phyloP scores from a whole-genome alignment of 2,113 vertebrate species.

The Nycticorax nycticorax region DNA sequence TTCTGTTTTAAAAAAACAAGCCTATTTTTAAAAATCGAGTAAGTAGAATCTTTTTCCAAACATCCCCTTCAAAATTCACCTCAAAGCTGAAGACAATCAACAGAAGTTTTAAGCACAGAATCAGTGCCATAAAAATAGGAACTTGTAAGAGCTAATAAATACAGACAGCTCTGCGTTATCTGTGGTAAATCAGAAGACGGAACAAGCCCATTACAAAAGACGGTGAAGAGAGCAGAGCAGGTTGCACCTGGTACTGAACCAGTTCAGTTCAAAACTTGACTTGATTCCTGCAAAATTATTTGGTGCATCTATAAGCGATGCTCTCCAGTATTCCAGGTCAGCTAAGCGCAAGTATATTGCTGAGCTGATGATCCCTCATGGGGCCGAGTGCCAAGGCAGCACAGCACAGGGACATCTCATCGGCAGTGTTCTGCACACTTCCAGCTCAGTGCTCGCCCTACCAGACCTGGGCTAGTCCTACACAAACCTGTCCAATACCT shows the following conservation, averaged over 20 bases:
- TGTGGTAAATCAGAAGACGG: neutral
- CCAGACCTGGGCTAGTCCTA: neutral
- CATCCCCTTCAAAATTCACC: neutral
- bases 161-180: neutral
- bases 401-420: neutral
- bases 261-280: neutral
- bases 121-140: neutral
- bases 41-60: neutral
- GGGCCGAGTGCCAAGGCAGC: neutral
- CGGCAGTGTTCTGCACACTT: neutral
- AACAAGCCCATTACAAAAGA: rapidly evolving
- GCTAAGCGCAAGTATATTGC: rapidly evolving
- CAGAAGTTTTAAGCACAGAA: neutral
- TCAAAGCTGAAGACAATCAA: neutral
- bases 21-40: neutral
- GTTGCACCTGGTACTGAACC: neutral
- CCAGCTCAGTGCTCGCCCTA: neutral
- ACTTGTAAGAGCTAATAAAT: neutral
- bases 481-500: neutral
- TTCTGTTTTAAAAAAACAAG: neutral
- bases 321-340: neutral
- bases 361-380: neutral
- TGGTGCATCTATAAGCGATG: rapidly evolving
- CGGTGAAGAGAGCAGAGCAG: neutral
- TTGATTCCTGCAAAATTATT: neutral